Percentiles rank a stretch among this genome's conserved stretches.
phyloP scores from a whole-genome alignment of 64 coral and sea anemone species.

The Stichodactyla helianthus region DNA sequence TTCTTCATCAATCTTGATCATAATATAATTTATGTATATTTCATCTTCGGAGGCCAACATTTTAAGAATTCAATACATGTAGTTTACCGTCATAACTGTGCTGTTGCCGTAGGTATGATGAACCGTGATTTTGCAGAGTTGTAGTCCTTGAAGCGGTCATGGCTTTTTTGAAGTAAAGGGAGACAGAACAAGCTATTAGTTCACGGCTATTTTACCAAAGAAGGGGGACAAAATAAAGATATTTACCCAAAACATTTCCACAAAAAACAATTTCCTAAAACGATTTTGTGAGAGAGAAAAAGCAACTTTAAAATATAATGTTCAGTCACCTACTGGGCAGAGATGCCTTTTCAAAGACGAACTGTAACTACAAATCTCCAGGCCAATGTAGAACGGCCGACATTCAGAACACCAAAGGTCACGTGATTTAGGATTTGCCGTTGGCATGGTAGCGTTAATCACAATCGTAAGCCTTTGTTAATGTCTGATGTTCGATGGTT shows the following conservation, averaged over 20 bases:
- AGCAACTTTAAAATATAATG: not conserved
- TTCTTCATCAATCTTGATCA: not conserved
- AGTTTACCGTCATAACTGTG: not conserved
- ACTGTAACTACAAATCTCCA: not conserved
- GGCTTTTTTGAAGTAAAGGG: not conserved
- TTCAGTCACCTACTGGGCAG: not conserved
- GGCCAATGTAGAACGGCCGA: not conserved
- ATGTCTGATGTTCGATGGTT: not conserved
- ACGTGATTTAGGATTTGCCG: constrained; percentile 6
- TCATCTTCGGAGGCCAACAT: not conserved
- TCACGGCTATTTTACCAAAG: not conserved
- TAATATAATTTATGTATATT: not conserved
- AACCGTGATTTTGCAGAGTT: not conserved
- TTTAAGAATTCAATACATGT: not conserved
- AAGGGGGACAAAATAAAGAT: not conserved
- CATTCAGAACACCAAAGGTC: not conserved
- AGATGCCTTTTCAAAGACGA: not conserved
- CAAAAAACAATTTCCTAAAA: not conserved
- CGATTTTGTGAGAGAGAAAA: not conserved
- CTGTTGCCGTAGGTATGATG: not conserved
- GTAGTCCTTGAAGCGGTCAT: not conserved
- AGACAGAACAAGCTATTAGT: not conserved
- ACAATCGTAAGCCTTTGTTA: not conserved
- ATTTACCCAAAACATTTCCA: not conserved
- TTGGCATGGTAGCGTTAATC: not conserved